Evolutionary conservation across 1,140 invertebrate genomes (phyloP).

Genomic region (Musca domestica): DNA sequence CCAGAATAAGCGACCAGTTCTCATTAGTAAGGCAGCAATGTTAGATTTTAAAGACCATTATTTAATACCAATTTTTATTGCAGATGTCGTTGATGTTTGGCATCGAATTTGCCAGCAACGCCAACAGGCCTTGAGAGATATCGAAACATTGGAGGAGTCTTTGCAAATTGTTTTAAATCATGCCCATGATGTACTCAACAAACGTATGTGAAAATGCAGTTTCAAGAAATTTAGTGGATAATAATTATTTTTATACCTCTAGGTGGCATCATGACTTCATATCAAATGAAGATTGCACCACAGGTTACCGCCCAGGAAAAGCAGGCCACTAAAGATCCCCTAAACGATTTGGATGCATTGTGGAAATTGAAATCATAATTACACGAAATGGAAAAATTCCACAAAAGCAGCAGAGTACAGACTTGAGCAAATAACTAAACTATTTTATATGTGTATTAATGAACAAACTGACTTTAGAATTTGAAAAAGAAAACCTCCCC

Average conservation of each 20-base stretch:
- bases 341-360: conserved; percentile 51
- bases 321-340: conserved; percentile 50
- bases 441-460: no score
- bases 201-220: conserved; percentile 34
- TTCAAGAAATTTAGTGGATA: neutral
- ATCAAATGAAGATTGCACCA: conserved; percentile 54
- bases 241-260: neutral
- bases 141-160: conserved; percentile 44
- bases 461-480: no score
- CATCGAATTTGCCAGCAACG: conserved; percentile 49
- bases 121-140: conserved; percentile 45
- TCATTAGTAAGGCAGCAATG: conserved; percentile 41
- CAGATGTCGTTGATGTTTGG: conserved; percentile 53
- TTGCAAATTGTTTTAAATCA: conserved; percentile 51
- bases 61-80: neutral
- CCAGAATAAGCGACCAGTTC: conserved; percentile 41
- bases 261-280: conserved; percentile 53
- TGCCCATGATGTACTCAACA: conserved; percentile 51
- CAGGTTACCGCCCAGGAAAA: conserved; percentile 49
- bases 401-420: no score
- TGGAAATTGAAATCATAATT: conserved; percentile 50
- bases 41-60: neutral
- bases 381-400: no score
- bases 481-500: no score
- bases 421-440: no score